A percentile compares a stretch with the other conserved stretches of the same genome.
phyloP scores from a whole-genome alignment of 64 coral and sea anemone species.

The Porites australiensis region DNA sequence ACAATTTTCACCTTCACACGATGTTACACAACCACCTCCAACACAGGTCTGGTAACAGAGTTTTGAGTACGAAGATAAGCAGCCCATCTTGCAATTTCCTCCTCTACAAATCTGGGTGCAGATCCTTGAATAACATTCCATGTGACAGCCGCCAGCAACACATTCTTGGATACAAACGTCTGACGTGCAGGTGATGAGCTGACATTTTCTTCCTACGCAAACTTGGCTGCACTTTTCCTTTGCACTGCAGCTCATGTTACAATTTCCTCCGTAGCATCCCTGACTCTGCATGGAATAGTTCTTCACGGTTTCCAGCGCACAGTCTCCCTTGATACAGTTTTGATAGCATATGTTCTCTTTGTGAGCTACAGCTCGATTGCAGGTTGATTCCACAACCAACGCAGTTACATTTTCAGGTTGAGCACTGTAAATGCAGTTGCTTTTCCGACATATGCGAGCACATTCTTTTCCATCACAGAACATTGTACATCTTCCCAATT shows the following conservation, averaged over 20 bases:
- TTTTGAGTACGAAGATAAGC: conserved; percentile 47
- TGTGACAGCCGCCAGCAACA: conserved; percentile 54
- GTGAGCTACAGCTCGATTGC: conserved; percentile 39
- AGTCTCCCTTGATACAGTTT: conserved; percentile 14
- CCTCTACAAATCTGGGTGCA: conserved; percentile 85
- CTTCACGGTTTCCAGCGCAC: not conserved
- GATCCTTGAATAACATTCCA: conserved; percentile 70
- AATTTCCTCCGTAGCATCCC: conserved; percentile 75
- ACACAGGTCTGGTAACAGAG: conserved; percentile 71
- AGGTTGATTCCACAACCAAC: conserved; percentile 13
- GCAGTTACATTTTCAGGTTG: not conserved
- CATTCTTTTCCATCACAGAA: conserved; percentile 78
- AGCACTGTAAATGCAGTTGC: conserved; percentile 53
- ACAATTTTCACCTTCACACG: conserved; percentile 73
- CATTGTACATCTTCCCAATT: conserved; percentile 72
- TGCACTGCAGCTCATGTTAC: conserved; percentile 46
- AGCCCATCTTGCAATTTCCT: conserved; percentile 77
- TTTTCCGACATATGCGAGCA: conserved; percentile 48
- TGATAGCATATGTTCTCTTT: conserved; percentile 41
- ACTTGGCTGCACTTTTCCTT: conserved; percentile 58
- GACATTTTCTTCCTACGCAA: conserved; percentile 59
- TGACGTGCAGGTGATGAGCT: conserved; percentile 57
- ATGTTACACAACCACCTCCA: conserved; percentile 70
- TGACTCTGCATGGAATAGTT: conserved; percentile 45
- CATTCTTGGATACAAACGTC: conserved; percentile 76